Percentiles rank a stretch among this genome's conserved stretches.
Evolutionary conservation across 2,797 vertebrate genomes (phyloP).

Genomic region (Tapera naevia): DNA sequence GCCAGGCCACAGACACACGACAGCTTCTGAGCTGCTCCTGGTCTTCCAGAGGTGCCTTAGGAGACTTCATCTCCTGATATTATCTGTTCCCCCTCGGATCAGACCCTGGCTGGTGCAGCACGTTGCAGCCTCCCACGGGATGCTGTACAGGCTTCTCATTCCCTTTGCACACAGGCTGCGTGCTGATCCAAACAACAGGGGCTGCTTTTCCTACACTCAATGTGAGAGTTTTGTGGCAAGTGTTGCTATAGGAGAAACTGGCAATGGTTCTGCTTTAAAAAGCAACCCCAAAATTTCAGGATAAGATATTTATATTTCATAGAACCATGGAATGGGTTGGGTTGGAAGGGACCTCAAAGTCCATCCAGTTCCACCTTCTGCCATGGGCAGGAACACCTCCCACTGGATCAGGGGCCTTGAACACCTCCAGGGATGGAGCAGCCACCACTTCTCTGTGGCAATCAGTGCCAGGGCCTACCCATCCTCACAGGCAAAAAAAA

Average conservation of each 20-base stretch:
- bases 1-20: fast-evolving
- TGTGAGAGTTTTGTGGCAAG: fast-evolving
- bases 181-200: background rate
- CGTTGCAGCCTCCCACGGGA: background rate
- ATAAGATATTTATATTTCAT: background rate
- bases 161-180: background rate
- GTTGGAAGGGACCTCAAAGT: too few species aligned
- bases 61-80: background rate
- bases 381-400: too few species aligned
- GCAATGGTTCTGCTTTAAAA: background rate
- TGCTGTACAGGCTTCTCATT: background rate
- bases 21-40: background rate
- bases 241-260: background rate
- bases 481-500: too few species aligned
- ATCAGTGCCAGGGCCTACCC: too few species aligned
- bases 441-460: too few species aligned
- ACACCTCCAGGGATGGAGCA: too few species aligned
- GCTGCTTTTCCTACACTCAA: background rate
- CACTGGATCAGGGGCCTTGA: too few species aligned
- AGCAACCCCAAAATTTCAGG: background rate
- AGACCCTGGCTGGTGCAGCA: background rate
- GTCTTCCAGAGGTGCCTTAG: background rate
- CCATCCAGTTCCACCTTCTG: too few species aligned
- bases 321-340: too few species aligned
- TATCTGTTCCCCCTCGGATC: background rate